Base-by-base conservation (phyloP, 2,113 vertebrate genomes). In the Panthera tigris region DNA sequence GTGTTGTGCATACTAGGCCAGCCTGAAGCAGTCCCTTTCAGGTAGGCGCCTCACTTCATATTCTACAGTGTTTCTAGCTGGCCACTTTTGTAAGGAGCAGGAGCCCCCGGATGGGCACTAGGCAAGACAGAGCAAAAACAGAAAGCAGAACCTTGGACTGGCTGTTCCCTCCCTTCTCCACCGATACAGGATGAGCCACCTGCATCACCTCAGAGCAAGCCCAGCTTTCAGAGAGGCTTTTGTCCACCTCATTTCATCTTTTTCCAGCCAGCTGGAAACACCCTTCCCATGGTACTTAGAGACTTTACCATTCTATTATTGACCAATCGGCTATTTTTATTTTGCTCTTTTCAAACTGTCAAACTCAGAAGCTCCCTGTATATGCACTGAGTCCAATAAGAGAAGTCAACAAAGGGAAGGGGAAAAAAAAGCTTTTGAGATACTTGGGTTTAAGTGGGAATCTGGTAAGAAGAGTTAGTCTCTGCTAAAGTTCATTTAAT, bases 261-360 rank as follows among this genome's bases (percentile, higher is more conserved):
- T 74, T 95, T 19, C 48, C 66, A 91, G 84, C 48, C 19, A 69
- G n/a, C 27, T 11, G n/a, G 15, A 21, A 41, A 29, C 1, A 6
- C 36, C 57, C 33, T 55, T 23, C 50, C 41, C 21, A 41, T 39
- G 7, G n/a, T 85, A 78, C 73, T 95, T 55, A 78, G 36, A 96
- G 48, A 68, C 23, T 82, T 69, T 93, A 36, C 66, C 36, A 27
- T 89, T 94, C 63, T 82, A 15, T 91, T 94, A 91, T 69, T 0
- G 8, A 95, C 80, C 84, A 57, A 27, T 48, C 7, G 5, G 36
- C 95, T 97, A 80, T 88, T 97, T 97, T 94, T 96, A 93, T 91
- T 91, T 92, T 85, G 91, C 48, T 68, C 23, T 96, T 91, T 83
- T 29, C 50, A 66, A 8, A 48, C 21, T 69, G 68, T 90, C 89